Percentiles rank a stretch among this genome's conserved stretches.
Conservation (phyloP, 2,113 vertebrate genomes). For the Heterochromis multidens region DNA sequence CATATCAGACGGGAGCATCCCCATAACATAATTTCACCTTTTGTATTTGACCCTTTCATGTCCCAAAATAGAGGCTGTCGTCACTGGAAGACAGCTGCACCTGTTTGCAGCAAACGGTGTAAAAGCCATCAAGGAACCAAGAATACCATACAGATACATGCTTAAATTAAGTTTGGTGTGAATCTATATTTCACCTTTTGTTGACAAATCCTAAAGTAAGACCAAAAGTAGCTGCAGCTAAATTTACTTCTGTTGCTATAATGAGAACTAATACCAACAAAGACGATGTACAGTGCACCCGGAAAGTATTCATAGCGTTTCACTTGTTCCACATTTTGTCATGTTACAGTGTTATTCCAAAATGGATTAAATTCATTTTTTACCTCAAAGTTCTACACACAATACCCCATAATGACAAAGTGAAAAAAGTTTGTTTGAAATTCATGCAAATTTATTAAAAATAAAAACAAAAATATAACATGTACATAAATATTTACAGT, state of each 20-base stretch:
- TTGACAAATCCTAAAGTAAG: neutral
- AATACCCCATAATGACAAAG: no score
- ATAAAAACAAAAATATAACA: no score
- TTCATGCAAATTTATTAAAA: no score
- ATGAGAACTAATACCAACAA: neutral
- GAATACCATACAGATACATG: neutral
- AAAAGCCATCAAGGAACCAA: neutral
- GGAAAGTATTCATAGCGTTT: no score
- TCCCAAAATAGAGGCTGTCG: neutral
- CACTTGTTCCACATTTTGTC: no score
- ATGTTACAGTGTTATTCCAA: no score
- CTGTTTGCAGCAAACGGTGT: neutral
- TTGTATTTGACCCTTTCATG: neutral
- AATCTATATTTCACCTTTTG: neutral
- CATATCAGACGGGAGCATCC: slow-evolving; percentile 76
- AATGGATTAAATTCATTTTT: no score
- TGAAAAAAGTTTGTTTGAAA: no score
- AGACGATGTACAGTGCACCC: neutral
- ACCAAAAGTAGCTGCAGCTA: neutral
- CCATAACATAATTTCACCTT: neutral
- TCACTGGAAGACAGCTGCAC: neutral
- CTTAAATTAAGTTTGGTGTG: neutral
- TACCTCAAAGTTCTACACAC: no score
- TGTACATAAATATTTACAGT: no score
- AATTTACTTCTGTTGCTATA: neutral